Base-by-base conservation (phyloP, 2,888 invertebrate genomes). In the Fragum whitleyi region DNA sequence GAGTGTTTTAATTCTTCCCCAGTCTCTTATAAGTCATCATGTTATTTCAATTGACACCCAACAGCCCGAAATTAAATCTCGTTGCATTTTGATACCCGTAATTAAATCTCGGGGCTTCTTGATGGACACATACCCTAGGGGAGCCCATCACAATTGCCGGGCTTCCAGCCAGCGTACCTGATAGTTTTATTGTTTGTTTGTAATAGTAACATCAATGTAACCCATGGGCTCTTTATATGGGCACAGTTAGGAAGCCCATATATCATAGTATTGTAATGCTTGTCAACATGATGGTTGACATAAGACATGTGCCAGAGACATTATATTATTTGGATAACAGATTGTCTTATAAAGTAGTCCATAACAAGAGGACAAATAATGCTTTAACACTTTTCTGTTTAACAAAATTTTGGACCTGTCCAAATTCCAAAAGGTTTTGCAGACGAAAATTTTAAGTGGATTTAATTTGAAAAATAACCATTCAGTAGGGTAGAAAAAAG, bases 171-270 rank as follows among this genome's bases (percentile, higher is more conserved):
- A 42, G 65, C 23, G 19, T 47, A 39, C 39, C 39, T 65, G 65
- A 65, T 42, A 42, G 65, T n/a, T 65, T 65, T 65, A 65, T 65
- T 23, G 42, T 65, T 65, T 65, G 65, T 65, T 65, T 65, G 65
- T 65, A 21, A 65, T 65, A 14, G 42, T 21, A n/a, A 65, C 36
- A 65, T 47, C n/a, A 47, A 47, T 47, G 47, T 47, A n/a, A n/a
- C 42, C 42, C 42, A 42, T n/a, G 21, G 65, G 65, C 14, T 65
- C 36, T 65, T 42, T 65, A 36, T 65, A 21, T 36, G 7, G 21
- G 36, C 65, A 7, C 65, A 65, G 65, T n/a, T 21, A 11, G 65
- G 65, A 23, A 21, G 14, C 42, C 21, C 42, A 65, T 65, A 65
- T 16, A 65, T 65, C 65, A 42, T 39, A 36, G 5, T 26, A 14